Base-by-base conservation (phyloP, 2,113 vertebrate species). In the Amphiprion ocellaris region DNA sequence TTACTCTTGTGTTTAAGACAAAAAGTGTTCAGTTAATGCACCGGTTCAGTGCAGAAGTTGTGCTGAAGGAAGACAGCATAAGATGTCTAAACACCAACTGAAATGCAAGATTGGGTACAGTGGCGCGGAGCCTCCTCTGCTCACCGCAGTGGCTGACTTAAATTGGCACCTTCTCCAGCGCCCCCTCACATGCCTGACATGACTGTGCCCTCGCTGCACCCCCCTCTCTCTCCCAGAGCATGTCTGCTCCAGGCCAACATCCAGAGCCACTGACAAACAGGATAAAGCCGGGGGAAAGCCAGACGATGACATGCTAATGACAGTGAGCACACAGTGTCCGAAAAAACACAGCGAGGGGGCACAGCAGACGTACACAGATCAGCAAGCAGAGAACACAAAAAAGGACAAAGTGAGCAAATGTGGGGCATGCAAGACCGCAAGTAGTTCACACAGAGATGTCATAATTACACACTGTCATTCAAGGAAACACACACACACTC, bases 181-280 rank as follows among this genome's bases (percentile, higher is more conserved):
- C 87, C 88, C 77, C 70, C 87, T 89, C 75, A 86, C 82, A 90
- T 88, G 90, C 79, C 77, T 89, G 79, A 80, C 79, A 79, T 83
- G 83, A 63, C 79, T 84, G 53, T 76, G 64, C 85, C 73, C 82
- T 84, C 67, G 6, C 41, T 82, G 60, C 64, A 79, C 50, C 81
- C 47, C 59, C 30, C 62, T 79, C 37, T 54, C 26, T 63, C 44
- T 24, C 44, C 52, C 21, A 69, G 56, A 69, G 83, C 83, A 74
- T 44, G 55, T 54, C 79, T 79, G 63, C 77, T 66, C 70, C 59
- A 56, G 69, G 61, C 75, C 79, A 78, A 79, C 39, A 39, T 84
- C 49, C 77, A 87, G 79, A 84, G 71, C 80, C 81, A 65, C 69
- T 71, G 81, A 82, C 86, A 78, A 89, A 77, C 53, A 77, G 64